Evolutionary conservation across 2,888 invertebrate genomes (phyloP).

Genomic region (Abscondita cerata): DNA sequence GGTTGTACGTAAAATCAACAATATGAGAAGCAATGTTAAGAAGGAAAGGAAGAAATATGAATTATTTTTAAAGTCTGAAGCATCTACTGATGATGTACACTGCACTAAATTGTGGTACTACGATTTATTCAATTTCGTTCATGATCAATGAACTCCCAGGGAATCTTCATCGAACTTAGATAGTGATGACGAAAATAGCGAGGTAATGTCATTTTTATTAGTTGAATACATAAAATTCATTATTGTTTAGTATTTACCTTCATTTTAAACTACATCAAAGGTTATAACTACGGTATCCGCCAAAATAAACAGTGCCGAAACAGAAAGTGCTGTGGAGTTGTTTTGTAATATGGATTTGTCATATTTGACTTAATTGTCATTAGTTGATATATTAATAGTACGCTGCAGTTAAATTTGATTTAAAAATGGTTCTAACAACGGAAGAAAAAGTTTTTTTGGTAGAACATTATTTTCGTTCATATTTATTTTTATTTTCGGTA

Average conservation of each 20-base stretch:
- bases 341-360: too few species aligned
- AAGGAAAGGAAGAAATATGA: constrained; percentile 18
- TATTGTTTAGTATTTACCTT: neutral
- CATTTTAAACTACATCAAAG: constrained; percentile 4
- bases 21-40: constrained; percentile 36
- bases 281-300: too few species aligned
- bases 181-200: constrained; percentile 13
- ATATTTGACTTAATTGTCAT: too few species aligned
- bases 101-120: constrained; percentile 32
- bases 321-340: too few species aligned
- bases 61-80: constrained; percentile 7
- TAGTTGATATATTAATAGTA: too few species aligned
- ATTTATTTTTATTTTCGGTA: too few species aligned
- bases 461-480: too few species aligned
- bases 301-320: too few species aligned
- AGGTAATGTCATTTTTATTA: constrained; percentile 8
- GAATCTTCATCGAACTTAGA: constrained; percentile 18
- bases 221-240: constrained; percentile 9
- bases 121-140: constrained; percentile 31
- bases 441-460: too few species aligned
- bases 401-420: too few species aligned
- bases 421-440: too few species aligned
- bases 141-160: constrained; percentile 13
- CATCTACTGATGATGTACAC: constrained; percentile 22
- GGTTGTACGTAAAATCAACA: constrained; percentile 36